phyloP scores from a whole-genome alignment of 23 tunicate genomes.

The Trididemnum nubilum region DNA sequence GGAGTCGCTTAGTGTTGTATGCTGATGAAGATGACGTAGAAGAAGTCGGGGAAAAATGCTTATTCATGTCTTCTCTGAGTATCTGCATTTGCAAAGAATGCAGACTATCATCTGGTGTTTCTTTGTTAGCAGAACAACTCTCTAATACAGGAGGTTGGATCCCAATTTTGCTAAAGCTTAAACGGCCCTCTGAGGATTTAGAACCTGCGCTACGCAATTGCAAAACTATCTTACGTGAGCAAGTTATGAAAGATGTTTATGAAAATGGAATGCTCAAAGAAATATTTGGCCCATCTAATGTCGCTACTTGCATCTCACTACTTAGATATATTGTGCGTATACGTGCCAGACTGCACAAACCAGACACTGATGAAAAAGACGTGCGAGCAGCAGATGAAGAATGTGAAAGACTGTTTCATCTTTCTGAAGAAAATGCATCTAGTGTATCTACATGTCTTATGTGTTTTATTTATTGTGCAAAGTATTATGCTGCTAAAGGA shows the following conservation, averaged over 20 bases:
- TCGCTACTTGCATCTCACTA: neutral
- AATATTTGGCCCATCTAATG: conserved; percentile 20
- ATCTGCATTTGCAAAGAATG: conserved; percentile 8
- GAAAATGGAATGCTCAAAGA: conserved; percentile 39
- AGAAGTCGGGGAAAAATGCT: neutral
- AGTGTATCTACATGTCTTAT: conserved; percentile 22
- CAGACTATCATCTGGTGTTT: neutral
- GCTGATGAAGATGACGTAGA: neutral
- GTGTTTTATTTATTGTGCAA: conserved; percentile 55
- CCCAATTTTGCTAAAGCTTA: conserved; percentile 29
- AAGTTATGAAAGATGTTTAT: conserved; percentile 1
- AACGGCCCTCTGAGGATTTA: neutral
- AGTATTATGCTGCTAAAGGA: conserved; percentile 42
- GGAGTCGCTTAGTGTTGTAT: conserved; percentile 60
- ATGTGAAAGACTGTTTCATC: neutral
- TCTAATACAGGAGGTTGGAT: conserved; percentile 37
- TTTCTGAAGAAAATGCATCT: conserved; percentile 7
- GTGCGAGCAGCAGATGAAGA: neutral
- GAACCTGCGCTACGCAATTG: neutral
- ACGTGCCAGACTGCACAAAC: neutral
- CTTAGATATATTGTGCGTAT: conserved; percentile 10
- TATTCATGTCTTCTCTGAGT: conserved; percentile 38
- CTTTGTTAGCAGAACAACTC: conserved; percentile 34
- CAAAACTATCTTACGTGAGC: neutral
- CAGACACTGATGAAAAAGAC: neutral